phyloP scores from a whole-genome alignment of 2,113 vertebrate species.

The Baryphthengus martii region DNA sequence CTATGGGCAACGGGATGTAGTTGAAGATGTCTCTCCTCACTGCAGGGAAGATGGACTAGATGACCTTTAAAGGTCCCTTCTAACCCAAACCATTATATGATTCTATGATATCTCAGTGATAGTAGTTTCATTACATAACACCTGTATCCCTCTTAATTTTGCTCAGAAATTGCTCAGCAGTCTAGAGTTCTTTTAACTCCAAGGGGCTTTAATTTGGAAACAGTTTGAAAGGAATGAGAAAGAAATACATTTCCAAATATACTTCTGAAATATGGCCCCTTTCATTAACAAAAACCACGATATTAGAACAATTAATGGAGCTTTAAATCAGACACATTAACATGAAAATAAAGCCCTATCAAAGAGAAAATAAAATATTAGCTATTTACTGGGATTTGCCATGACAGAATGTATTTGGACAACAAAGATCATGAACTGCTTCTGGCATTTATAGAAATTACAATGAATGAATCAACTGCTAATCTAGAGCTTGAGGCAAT shows the following conservation, averaged over 20 bases:
- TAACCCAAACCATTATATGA: not conserved
- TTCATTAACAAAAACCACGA: not conserved
- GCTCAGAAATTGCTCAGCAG: not conserved
- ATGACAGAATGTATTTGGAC: slow-evolving; percentile 29
- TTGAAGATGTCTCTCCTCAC: too few relatives aligned
- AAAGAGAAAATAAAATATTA: not conserved
- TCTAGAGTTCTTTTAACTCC: not conserved
- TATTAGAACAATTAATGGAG: not conserved
- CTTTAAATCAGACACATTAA: not conserved
- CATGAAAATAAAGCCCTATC: not conserved
- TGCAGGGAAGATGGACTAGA: too few relatives aligned
- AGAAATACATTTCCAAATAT: not conserved
- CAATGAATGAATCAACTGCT: slow-evolving; percentile 41
- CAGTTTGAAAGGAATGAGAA: not conserved
- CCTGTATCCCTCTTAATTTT: not conserved
- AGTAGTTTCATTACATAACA: not conserved
- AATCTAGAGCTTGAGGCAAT: not conserved
- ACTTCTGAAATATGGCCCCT: not conserved
- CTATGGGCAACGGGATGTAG: too few relatives aligned
- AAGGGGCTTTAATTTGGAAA: not conserved
- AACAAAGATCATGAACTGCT: slow-evolving; percentile 46
- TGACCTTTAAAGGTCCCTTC: too few relatives aligned
- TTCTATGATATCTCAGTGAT: not conserved
- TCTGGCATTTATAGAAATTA: slow-evolving; percentile 17
- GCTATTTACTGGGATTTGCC: not conserved